These are phyloP conservation scores for Pelobates fuscus DNA, from an alignment of 2,113 vertebrate genomes.

Conservation along the genomic window DNA sequence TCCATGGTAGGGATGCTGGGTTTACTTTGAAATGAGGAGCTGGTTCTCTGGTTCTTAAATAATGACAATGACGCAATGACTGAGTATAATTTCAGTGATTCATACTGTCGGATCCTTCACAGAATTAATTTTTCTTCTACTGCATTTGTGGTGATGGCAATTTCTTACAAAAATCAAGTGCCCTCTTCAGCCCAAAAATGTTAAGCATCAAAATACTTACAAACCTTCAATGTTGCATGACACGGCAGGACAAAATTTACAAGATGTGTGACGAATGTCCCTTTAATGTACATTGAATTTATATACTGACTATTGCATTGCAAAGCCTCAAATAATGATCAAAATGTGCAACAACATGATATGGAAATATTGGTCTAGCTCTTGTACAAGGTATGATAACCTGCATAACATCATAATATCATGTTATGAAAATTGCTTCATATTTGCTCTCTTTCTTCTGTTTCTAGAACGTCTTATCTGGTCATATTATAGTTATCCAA, in stretches of 20 bases:
- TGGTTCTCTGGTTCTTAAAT: neutral
- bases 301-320: neutral
- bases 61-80: neutral
- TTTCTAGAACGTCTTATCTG: too few species aligned
- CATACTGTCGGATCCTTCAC: neutral
- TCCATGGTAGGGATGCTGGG: neutral
- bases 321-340: neutral
- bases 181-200: neutral
- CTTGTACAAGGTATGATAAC: neutral
- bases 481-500: too few species aligned
- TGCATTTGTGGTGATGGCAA: slow-evolving; percentile 16
- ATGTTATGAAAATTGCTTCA: too few species aligned
- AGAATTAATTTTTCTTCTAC: slow-evolving; percentile 10
- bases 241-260: neutral
- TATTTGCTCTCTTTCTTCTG: too few species aligned
- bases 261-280: neutral
- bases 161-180: neutral
- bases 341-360: neutral
- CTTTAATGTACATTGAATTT: neutral
- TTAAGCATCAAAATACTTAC: neutral
- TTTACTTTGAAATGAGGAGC: neutral
- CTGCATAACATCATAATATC: too few species aligned
- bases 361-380: neutral
- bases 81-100: neutral
- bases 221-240: neutral